These are phyloP conservation scores for Drosophila hamatofila DNA, from an alignment of 2,888 invertebrate species.

Conservation along the genomic window DNA sequence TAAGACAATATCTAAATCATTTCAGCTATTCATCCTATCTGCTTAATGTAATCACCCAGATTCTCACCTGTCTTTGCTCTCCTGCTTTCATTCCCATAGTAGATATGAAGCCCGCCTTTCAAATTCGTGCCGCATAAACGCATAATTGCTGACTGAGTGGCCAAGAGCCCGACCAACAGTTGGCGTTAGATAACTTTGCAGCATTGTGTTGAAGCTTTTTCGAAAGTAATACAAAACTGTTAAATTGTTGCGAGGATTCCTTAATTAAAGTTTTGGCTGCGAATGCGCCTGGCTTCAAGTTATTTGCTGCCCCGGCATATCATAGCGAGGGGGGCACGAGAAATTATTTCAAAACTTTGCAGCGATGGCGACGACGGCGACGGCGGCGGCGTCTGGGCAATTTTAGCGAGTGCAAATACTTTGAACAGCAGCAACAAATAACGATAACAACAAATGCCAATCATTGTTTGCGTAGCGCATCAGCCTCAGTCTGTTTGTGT, in stretches of 20 bases:
- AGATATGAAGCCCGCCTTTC: background rate
- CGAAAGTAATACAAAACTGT: conserved; percentile 47
- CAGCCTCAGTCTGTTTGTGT: conserved; percentile 49
- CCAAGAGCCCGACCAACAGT: background rate
- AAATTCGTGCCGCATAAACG: conserved; percentile 2
- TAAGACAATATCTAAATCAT: background rate
- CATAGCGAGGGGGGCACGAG: conserved; percentile 22
- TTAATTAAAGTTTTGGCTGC: conserved; percentile 67
- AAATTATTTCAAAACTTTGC: conserved; percentile 71
- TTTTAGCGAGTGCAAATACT: conserved; percentile 75
- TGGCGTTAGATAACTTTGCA: conserved; percentile 25
- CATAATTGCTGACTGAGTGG: background rate
- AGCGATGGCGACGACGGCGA: background rate
- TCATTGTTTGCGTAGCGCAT: conserved; percentile 79
- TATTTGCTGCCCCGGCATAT: conserved; percentile 50
- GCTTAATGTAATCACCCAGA: background rate
- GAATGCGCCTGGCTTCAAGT: conserved; percentile 56
- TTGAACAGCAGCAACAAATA: conserved; percentile 43
- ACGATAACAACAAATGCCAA: conserved; percentile 77
- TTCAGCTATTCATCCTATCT: background rate
- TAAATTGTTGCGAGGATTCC: conserved; percentile 60
- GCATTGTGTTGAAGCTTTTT: conserved; percentile 16
- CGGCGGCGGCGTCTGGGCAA: conserved; percentile 54
- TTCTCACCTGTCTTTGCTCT: background rate
- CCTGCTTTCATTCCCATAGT: too few relatives aligned